Percentiles rank a stretch among this genome's conserved stretches.
Evolutionary conservation across 2,113 vertebrate species (phyloP).

Genomic region (Haplotaxodon microlepis): DNA sequence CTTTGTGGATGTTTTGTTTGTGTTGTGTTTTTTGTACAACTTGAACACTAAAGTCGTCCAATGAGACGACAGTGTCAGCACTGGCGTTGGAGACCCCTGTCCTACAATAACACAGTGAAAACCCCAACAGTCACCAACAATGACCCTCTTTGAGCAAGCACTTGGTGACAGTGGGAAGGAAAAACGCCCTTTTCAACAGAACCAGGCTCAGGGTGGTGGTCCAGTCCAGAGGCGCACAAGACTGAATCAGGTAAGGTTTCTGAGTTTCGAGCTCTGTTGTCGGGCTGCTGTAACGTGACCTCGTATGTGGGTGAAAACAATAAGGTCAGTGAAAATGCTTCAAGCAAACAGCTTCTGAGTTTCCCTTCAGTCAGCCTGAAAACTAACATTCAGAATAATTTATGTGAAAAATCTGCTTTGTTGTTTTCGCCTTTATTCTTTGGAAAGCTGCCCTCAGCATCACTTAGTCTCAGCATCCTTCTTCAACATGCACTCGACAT

Average conservation of each 20-base stretch:
- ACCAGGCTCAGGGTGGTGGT: background rate
- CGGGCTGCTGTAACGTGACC: fast-evolving
- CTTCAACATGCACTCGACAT: background rate
- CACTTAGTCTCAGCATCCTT: background rate
- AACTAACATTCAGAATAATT: background rate
- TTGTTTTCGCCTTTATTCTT: background rate
- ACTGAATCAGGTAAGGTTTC: fast-evolving
- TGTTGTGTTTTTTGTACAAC: background rate
- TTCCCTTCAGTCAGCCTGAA: background rate
- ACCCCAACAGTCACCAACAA: too few relatives aligned
- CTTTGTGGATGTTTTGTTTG: background rate
- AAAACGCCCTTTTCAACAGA: background rate
- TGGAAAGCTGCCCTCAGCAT: background rate
- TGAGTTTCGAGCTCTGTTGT: background rate
- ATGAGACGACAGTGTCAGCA: background rate
- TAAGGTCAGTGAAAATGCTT: background rate
- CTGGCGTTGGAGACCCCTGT: background rate
- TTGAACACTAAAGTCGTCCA: background rate
- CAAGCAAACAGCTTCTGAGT: background rate
- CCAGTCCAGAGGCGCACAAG: background rate
- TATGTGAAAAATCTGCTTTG: background rate
- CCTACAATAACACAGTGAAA: too few relatives aligned
- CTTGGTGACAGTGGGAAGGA: background rate
- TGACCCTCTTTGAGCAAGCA: background rate
- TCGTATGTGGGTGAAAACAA: background rate